Evolutionary conservation across 2,888 invertebrate genomes (phyloP), one percentile per base, ranked within the genome.

Genomic region (Pollenia amentaria): DNA sequence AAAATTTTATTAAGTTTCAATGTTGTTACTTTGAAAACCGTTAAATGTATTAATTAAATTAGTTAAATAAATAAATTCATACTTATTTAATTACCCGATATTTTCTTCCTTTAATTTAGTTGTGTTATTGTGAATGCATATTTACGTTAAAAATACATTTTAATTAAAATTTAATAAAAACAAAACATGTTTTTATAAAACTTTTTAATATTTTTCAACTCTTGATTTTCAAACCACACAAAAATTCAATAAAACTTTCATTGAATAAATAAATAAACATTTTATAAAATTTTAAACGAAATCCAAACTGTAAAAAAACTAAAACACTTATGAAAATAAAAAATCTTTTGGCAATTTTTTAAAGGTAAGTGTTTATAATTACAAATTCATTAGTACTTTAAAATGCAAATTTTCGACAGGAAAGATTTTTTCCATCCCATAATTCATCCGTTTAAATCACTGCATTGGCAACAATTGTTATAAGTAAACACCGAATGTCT

Each of bases 41-140:
- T 29, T 29, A 29, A 6, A 6, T 29, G 6, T 29, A 3, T 29
- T 29, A 29, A 29, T 29, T 29, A 29, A 29, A 29, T 29, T 29
- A 55, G 7, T 51, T 48, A 38, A 72, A 21, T 12, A 60, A 48
- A 75, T 38, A 60, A n/a, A 14, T 11, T 62, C 21, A 42, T 46
- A 65, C 9, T 11, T 42, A 62, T 29, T 60, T 64, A 18, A 46
- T 44, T 65, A 44, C 9, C 40, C 14, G n/a, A 57, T n/a, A 48
- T 53, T 62, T 16, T 42, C 42, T 18, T 53, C n/a, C 16, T 57
- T 72, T 65, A 46, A 18, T 64, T 79, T 85, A 84, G 80, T 51
- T 69, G 44, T 75, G 65, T 85, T 73, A 21, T 65, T 85, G 77
- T 78, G 77, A 85, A 85, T 85, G 82, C 81, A 16, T 77, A 77